Base-by-base conservation (phyloP, 2,888 invertebrate species). In the Apodemia hepburni region DNA sequence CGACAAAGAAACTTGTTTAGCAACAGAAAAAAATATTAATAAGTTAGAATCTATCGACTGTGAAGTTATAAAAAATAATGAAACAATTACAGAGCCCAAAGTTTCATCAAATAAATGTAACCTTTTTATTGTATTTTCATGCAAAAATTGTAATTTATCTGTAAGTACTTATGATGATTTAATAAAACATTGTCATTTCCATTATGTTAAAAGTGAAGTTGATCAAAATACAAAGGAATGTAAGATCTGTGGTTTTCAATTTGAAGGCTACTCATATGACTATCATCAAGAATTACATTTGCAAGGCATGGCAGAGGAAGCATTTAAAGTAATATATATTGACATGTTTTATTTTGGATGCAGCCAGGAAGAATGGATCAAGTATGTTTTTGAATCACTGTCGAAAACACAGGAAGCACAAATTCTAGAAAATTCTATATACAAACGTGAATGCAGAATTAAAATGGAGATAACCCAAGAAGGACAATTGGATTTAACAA, bases 101-200 rank as follows among this genome's bases (percentile, higher is more conserved):
- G 18, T 47, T 45, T 12, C 42, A 8, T n/a, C 15, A n/a, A n/a
- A 59, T 11, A 38, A 35, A 38, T 18, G 12, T 38, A 9, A 8
- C 38, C n/a, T 61, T n/a, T 29, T 47, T 63, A 60, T 72, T 59
- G 61, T 78, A 29, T 87, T 77, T 66, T 73, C 67, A 42, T 87
- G 87, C 71, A 75, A 74, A 66, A 75, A 70, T 68, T 87, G 87
- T 70, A 65, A 69, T 51, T 60, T 79, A 63, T 71, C 77, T 64
- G 65, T 85, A 58, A 72, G 77, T 66, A 69, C 71, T 12, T 88
- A 85, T 68, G 85, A 86, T 67, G 75, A 76, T 70, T 81, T 79
- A 38, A 72, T 87, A 47, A 75, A 80, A 65, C 88, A 88, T 74
- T 84, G 85, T 68, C 87, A 85, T 61, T 70, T 73, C 29, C 85